A percentile compares a stretch with the other conserved stretches of the same genome.
These are phyloP conservation scores for Streptopelia turtur DNA, from an alignment of 2,797 vertebrate genomes.

Conservation along the genomic window DNA sequence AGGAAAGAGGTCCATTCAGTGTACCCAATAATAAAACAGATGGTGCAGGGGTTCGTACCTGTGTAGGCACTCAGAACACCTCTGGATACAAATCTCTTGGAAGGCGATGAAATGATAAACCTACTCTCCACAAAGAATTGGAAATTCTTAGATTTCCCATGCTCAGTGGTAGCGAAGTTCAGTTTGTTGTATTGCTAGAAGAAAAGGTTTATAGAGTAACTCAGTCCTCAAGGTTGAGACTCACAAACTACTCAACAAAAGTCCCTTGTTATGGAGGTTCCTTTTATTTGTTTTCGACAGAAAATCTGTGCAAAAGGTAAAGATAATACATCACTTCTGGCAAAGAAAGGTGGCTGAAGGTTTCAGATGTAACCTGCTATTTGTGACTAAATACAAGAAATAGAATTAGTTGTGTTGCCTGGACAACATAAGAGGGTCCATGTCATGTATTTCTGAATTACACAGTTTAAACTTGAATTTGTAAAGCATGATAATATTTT, in stretches of 20 bases:
- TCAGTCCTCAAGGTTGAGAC: background rate
- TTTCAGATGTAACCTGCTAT: background rate
- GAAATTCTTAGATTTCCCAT: background rate
- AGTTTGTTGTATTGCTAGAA: background rate
- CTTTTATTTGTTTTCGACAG: background rate
- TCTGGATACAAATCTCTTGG: background rate
- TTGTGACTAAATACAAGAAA: background rate
- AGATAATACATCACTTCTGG: background rate
- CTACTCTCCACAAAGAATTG: background rate
- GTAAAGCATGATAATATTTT: background rate
- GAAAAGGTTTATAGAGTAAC: background rate
- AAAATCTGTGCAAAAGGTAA: background rate
- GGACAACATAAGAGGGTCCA: background rate
- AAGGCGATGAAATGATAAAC: background rate
- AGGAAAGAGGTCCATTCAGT: background rate
- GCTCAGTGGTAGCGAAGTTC: background rate
- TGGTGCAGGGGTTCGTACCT: background rate
- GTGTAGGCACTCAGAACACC: background rate
- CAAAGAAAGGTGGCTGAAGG: background rate
- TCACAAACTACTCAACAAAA: background rate
- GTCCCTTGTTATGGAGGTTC: accelerated
- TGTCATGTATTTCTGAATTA: background rate
- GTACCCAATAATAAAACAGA: background rate
- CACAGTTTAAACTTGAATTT: background rate
- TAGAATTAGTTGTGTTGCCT: background rate